Percentiles rank a stretch among this genome's conserved stretches.
Evolutionary conservation across 2,797 vertebrate species (phyloP).

Genomic region (Oophaga sylvatica): DNA sequence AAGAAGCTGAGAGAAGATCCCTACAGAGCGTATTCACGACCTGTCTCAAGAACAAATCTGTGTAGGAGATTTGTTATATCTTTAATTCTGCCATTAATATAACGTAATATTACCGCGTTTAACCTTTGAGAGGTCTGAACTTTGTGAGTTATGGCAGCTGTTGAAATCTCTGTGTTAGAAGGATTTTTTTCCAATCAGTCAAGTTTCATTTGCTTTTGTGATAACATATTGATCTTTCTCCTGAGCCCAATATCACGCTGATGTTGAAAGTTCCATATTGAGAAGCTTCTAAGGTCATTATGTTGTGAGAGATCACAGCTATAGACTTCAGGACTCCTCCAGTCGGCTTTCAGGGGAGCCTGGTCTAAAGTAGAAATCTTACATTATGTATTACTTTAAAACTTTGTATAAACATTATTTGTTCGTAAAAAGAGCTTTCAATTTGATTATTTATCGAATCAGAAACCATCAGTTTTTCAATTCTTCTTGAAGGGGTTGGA

Average conservation of each 20-base stretch:
- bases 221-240: constrained; percentile 8
- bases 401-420: background rate
- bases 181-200: background rate
- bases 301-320: background rate
- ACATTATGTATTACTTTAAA: background rate
- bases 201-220: constrained; percentile 9
- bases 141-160: background rate
- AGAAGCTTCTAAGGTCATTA: background rate
- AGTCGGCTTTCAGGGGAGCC: background rate
- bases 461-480: background rate
- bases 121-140: background rate
- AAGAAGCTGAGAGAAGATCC: too few relatives aligned
- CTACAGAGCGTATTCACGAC: background rate
- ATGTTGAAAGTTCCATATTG: background rate
- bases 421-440: background rate
- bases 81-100: background rate
- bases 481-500: background rate
- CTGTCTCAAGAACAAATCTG: background rate
- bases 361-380: background rate
- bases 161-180: background rate
- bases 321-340: background rate
- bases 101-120: background rate
- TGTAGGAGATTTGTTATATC: background rate
- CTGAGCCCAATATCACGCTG: constrained; percentile 4
- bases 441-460: too few relatives aligned